Conservation (phyloP, 2,113 vertebrate species). For the Procavia capensis region DNA sequence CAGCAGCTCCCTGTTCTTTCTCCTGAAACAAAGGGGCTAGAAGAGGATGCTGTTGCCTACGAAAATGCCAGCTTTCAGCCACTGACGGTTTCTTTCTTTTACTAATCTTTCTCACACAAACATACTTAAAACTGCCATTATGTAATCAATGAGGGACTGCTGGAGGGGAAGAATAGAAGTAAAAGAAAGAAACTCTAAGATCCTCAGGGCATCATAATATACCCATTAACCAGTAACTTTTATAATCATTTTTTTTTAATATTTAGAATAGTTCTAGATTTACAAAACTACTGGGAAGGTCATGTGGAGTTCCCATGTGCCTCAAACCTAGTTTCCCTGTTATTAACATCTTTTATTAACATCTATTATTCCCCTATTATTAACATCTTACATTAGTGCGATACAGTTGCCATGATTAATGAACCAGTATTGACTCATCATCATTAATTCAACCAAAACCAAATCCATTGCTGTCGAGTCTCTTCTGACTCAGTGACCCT, state of each 20-base stretch:
- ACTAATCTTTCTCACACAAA: not conserved
- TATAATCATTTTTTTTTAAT: not conserved
- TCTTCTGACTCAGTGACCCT: too few relatives aligned
- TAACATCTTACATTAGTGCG: not conserved
- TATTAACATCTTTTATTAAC: not conserved
- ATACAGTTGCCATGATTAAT: not conserved
- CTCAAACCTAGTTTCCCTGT: not conserved
- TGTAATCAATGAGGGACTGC: not conserved
- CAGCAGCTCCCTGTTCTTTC: not conserved
- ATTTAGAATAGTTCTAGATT: not conserved
- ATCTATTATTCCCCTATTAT: not conserved
- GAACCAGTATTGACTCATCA: not conserved
- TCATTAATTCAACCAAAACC: too few relatives aligned
- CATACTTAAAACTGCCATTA: not conserved
- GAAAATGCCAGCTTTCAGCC: not conserved
- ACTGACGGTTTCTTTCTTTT: not conserved
- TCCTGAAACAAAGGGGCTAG: not conserved
- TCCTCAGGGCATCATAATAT: not conserved
- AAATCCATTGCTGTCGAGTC: too few relatives aligned
- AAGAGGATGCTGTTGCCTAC: not conserved
- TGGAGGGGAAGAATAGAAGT: not conserved
- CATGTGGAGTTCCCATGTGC: not conserved
- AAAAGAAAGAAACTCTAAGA: not conserved
- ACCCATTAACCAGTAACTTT: not conserved
- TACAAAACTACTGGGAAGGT: not conserved